Evolutionary conservation across 2,888 invertebrate species (phyloP), one percentile per base, ranked within the genome.

Genomic region (Meteorus cinctellus): DNA sequence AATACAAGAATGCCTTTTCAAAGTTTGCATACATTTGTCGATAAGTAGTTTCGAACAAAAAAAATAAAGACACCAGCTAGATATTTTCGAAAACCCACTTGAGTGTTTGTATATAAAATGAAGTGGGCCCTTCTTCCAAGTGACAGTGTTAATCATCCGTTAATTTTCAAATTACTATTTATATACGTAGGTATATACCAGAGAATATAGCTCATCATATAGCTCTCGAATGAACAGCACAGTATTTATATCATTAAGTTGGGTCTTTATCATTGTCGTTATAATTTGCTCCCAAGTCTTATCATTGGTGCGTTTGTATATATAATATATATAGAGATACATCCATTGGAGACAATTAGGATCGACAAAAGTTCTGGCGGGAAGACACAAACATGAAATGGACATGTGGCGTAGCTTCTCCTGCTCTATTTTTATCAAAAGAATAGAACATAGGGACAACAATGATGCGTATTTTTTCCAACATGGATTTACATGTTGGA

Each of bases 251-350:
- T 55, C 55, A 55, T 55, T n/a, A 5, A 5, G 48, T 48, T 19
- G 24, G 19, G 24, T 55, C 55, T 6, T 55, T 55, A 55, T 55
- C 55, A 55, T 55, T 55, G 55, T 55, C 55, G 19, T 55, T 55
- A 8, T 55, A 19, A 19, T 55, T 55, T 55, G 55, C 24, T 19
- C 10, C 19, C 19, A 55, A 4, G 19, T 19, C 19, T 55, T 55
- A 55, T 55, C 55, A 19, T 55, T 19, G 19, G 24, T 55, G 55
- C 6, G 24, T 55, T 24, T 55, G 24, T 24, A 24, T 55, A n/a
- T 19, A 55, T 12, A 19, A 19, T 55, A 24, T 19, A 55, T 55
- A 48, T 4, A 48, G 10, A 48, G 10, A 19, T 55, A 55, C 19
- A 55, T 55, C 19, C 55, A 55, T 8, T 55, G 55, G 24, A n/a